Percentiles rank a stretch among this genome's conserved stretches.
These are phyloP conservation scores for Aphelinus atriplicis DNA, from an alignment of 1,140 invertebrate genomes.

Conservation along the genomic window DNA sequence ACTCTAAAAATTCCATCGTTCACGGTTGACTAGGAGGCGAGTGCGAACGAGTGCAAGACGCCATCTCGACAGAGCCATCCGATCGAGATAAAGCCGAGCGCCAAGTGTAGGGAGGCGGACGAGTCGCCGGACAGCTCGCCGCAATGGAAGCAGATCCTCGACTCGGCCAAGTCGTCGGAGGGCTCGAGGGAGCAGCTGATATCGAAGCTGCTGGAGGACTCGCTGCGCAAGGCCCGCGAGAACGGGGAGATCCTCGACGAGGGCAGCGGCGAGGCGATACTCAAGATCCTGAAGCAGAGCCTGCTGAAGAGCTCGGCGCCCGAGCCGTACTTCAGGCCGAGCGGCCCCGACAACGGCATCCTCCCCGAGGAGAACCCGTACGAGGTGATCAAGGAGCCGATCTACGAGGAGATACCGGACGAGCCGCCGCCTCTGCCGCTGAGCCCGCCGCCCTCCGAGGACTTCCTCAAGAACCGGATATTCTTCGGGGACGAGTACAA, in stretches of 20 bases:
- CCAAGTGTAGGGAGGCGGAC: not conserved
- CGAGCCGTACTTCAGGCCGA: slow-evolving; percentile 55
- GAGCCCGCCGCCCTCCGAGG: slow-evolving; percentile 73
- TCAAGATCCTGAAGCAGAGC: slow-evolving; percentile 62
- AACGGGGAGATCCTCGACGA: slow-evolving; percentile 61
- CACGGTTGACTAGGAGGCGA: not conserved
- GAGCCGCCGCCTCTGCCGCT: slow-evolving; percentile 80
- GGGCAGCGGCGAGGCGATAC: slow-evolving; percentile 60
- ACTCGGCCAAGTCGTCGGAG: not conserved
- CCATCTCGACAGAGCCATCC: slow-evolving; percentile 30
- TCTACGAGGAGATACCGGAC: slow-evolving; percentile 87
- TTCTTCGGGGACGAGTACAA: slow-evolving; percentile 72
- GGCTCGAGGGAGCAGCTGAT: slow-evolving; percentile 59
- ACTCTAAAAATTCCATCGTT: too few relatives aligned
- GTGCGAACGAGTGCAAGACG: slow-evolving; percentile 29
- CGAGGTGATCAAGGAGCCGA: slow-evolving; percentile 84
- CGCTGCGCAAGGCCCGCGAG: slow-evolving; percentile 58
- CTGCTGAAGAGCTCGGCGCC: slow-evolving; percentile 56
- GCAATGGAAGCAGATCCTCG: slow-evolving; percentile 33
- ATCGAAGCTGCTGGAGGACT: slow-evolving; percentile 62
- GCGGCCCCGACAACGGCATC: slow-evolving; percentile 47
- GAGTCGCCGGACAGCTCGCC: slow-evolving; percentile 14
- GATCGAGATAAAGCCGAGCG: not conserved
- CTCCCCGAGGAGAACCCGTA: slow-evolving; percentile 76
- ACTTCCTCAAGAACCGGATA: slow-evolving; percentile 58